phyloP scores from a whole-genome alignment of 2,888 invertebrate species.

The Apotomis capreana region DNA sequence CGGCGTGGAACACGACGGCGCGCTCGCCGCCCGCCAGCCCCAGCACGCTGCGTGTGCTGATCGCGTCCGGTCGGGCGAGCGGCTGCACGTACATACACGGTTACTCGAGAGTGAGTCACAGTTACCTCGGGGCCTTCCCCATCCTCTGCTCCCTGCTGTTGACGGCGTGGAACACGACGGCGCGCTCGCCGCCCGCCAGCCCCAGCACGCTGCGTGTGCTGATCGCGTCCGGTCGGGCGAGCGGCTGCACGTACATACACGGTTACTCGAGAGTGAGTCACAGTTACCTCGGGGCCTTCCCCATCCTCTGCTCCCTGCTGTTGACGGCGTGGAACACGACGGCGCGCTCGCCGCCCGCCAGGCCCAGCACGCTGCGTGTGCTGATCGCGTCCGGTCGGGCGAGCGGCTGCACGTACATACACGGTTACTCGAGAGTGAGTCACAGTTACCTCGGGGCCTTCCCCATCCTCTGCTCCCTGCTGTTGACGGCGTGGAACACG shows the following conservation, averaged over 20 bases:
- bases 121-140: slow-evolving; percentile 71
- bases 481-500: slow-evolving; percentile 68
- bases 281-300: background rate
- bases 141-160: slow-evolving; percentile 64
- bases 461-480: slow-evolving; percentile 65
- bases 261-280: too few relatives aligned
- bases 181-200: slow-evolving; percentile 54
- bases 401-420: slow-evolving; percentile 48
- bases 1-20: slow-evolving; percentile 66
- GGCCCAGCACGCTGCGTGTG: slow-evolving; percentile 54
- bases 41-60: slow-evolving; percentile 58
- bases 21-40: slow-evolving; percentile 54
- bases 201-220: slow-evolving; percentile 58
- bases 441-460: slow-evolving; percentile 67
- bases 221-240: slow-evolving; percentile 56
- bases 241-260: slow-evolving; percentile 47
- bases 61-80: slow-evolving; percentile 53
- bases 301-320: slow-evolving; percentile 59
- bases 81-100: slow-evolving; percentile 47
- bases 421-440: background rate
- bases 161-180: slow-evolving; percentile 68
- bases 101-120: too few relatives aligned
- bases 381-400: slow-evolving; percentile 59
- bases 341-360: slow-evolving; percentile 57
- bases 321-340: slow-evolving; percentile 68